Evolutionary conservation across 2,113 vertebrate species (phyloP).

Genomic region (Ibidorhyncha struthersii): DNA sequence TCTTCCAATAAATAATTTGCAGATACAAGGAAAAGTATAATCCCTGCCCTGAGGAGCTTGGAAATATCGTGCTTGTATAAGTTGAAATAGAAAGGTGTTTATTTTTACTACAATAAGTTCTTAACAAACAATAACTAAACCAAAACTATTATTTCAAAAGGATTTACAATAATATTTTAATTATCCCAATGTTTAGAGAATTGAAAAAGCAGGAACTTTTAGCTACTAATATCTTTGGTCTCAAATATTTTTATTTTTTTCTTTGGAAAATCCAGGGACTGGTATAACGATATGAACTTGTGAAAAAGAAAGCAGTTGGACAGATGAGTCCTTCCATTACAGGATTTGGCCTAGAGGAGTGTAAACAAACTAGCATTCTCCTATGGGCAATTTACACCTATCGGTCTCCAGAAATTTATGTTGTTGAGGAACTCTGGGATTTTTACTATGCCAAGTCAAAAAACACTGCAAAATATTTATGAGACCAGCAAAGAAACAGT

Average conservation of each 20-base stretch:
- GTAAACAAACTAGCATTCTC: conserved; percentile 15
- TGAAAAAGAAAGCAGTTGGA: background rate
- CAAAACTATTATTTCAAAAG: conserved; percentile 49
- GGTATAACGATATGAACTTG: background rate
- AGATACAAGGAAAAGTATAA: conserved; percentile 39
- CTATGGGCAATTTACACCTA: conserved; percentile 26
- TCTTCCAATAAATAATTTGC: conserved; percentile 45
- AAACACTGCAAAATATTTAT: background rate
- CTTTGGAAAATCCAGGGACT: background rate
- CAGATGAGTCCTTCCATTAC: background rate
- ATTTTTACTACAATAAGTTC: conserved; percentile 40
- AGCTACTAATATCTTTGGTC: background rate
- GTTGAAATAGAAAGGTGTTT: conserved; percentile 45
- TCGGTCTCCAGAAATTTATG: background rate
- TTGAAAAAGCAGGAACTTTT: conserved; percentile 1
- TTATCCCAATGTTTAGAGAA: conserved; percentile 25
- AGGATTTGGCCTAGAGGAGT: background rate
- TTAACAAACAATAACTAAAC: conserved; percentile 36
- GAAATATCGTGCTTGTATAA: conserved; percentile 50
- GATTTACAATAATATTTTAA: conserved; percentile 44
- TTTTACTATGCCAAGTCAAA: conserved; percentile 10
- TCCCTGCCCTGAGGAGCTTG: conserved; percentile 22
- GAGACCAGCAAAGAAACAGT: background rate
- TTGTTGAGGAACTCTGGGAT: background rate
- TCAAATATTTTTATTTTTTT: background rate